Evolutionary conservation across 2,113 vertebrate genomes (phyloP).

Genomic region (Spea bombifrons): DNA sequence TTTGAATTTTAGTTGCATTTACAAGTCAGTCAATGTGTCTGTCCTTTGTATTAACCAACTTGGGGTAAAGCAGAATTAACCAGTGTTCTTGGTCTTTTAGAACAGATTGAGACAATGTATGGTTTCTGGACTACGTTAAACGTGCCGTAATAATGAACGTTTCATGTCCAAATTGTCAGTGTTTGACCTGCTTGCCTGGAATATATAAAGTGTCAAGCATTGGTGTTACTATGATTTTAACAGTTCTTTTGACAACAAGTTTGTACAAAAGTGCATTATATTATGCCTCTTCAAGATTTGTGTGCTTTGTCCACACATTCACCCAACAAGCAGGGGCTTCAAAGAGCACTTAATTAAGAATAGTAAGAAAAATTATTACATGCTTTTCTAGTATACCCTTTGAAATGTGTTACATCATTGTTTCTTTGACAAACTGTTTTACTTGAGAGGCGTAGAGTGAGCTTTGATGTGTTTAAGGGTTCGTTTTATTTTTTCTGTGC

Average conservation of each 20-base stretch:
- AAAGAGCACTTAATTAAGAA: constrained; percentile 7
- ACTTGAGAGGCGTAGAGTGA: background rate
- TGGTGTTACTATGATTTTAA: constrained; percentile 4
- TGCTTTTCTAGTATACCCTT: constrained; percentile 2
- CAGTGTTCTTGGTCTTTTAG: no score
- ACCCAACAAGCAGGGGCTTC: background rate
- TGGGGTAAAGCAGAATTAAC: no score
- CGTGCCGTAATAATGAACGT: no score
- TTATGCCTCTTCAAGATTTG: background rate
- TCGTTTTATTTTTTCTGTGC: background rate
- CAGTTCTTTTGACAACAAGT: background rate
- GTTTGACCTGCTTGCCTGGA: background rate
- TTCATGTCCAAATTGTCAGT: background rate
- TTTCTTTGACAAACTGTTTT: constrained; percentile 1
- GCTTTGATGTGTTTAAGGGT: background rate
- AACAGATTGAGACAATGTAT: no score
- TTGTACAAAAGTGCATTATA: background rate
- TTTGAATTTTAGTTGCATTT: no score
- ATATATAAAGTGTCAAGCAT: constrained; percentile 20
- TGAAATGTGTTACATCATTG: constrained; percentile 2
- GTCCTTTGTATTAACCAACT: no score
- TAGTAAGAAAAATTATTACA: background rate
- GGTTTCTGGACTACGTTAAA: no score
- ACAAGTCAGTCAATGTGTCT: no score
- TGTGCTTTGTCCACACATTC: background rate